Conservation (phyloP, 1,140 invertebrate species). For the Bombus huntii region DNA sequence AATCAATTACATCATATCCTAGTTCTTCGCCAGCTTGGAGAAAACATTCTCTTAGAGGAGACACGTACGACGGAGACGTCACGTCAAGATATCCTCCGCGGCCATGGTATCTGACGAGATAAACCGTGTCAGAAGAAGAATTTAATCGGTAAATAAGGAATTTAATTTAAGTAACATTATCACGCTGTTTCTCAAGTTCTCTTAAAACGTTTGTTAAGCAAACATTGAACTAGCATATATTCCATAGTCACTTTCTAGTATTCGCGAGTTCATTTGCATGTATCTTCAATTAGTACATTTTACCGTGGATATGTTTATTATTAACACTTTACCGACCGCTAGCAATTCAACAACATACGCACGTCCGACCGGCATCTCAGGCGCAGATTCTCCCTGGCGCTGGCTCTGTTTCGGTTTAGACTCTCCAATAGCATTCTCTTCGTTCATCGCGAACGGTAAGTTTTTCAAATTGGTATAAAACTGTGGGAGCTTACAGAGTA, state of each 20-base stretch:
- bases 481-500: too few relatives aligned
- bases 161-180: neutral
- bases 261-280: too few relatives aligned
- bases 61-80: slow-evolving; percentile 85
- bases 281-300: neutral
- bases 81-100: slow-evolving; percentile 87
- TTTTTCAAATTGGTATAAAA: too few relatives aligned
- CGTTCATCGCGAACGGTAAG: too few relatives aligned
- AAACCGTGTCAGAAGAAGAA: neutral
- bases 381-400: too few relatives aligned
- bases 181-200: neutral
- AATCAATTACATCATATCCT: slow-evolving; percentile 83
- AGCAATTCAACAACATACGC: too few relatives aligned
- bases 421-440: too few relatives aligned
- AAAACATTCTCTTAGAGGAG: slow-evolving; percentile 84
- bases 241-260: neutral
- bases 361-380: too few relatives aligned
- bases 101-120: slow-evolving; percentile 84
- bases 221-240: neutral
- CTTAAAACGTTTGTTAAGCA: neutral
- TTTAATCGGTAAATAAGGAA: neutral
- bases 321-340: neutral
- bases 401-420: too few relatives aligned
- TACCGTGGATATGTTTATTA: neutral
- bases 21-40: slow-evolving; percentile 84